These are phyloP conservation scores for Netta rufina DNA, from an alignment of 2,797 vertebrate genomes.

Conservation along the genomic window DNA sequence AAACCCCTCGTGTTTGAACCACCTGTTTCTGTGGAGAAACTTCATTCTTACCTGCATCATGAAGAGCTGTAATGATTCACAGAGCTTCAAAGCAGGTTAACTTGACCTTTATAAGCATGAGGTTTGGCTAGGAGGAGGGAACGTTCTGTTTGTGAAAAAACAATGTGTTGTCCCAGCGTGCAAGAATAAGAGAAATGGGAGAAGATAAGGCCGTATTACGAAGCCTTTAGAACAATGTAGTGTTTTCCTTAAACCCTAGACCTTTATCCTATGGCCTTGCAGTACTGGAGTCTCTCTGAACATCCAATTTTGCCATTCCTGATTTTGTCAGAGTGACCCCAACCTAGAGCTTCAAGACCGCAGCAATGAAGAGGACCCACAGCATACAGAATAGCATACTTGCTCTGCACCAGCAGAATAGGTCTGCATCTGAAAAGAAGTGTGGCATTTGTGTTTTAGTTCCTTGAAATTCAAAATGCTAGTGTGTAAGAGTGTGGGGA, in stretches of 20 bases:
- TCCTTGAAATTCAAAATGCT: neutral
- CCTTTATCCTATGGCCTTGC: neutral
- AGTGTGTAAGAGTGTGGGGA: neutral
- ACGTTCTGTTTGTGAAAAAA: neutral
- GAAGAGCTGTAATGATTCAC: neutral
- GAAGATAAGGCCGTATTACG: neutral
- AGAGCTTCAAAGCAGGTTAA: constrained; percentile 4
- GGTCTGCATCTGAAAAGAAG: constrained; percentile 7
- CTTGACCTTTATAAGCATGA: neutral
- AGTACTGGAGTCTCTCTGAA: neutral
- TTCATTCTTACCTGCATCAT: neutral
- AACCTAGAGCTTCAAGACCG: neutral
- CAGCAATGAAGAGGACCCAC: neutral
- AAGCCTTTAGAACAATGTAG: neutral
- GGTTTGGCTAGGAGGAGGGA: neutral
- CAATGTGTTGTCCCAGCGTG: neutral
- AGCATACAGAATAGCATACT: neutral
- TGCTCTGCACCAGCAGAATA: neutral
- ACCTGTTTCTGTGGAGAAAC: neutral
- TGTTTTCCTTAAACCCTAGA: neutral
- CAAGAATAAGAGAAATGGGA: neutral
- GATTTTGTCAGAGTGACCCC: neutral
- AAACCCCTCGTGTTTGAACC: neutral
- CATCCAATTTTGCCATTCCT: neutral
- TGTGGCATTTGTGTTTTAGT: neutral